phyloP scores from a whole-genome alignment of 2,888 invertebrate genomes.

The Magallana nippona region DNA sequence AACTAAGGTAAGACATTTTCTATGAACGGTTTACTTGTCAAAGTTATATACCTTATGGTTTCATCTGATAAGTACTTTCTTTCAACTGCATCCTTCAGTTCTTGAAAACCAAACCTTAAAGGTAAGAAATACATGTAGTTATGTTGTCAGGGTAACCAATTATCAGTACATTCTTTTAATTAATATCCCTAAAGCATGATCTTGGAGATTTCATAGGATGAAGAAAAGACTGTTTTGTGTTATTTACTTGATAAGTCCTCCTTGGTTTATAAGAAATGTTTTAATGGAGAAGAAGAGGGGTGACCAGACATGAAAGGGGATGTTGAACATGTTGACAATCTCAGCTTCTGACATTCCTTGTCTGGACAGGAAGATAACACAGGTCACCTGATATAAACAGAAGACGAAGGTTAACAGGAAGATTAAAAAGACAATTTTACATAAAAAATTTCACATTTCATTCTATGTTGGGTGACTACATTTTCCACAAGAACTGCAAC shows the following conservation, averaged over 20 bases:
- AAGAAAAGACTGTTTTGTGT: too few species aligned
- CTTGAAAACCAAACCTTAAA: conserved; percentile 69
- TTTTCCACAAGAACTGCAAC: background rate
- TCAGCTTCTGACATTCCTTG: conserved; percentile 73
- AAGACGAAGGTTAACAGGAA: background rate
- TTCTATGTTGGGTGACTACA: too few species aligned
- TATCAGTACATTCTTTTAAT: too few species aligned
- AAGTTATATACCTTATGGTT: conserved; percentile 57
- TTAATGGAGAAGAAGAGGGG: conserved; percentile 75
- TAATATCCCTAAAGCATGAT: too few species aligned
- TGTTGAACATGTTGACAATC: conserved; percentile 62
- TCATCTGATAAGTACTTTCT: conserved; percentile 59
- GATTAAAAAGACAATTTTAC: too few species aligned
- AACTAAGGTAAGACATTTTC: too few species aligned
- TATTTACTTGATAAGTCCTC: conserved; percentile 63
- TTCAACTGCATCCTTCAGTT: conserved; percentile 64
- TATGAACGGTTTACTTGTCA: too few species aligned
- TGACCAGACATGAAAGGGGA: conserved; percentile 71
- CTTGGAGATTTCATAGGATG: too few species aligned
- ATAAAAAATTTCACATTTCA: too few species aligned
- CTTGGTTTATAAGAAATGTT: conserved; percentile 65
- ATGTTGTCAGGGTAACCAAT: too few species aligned
- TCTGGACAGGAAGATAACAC: conserved; percentile 60
- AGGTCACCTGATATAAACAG: conserved; percentile 4
- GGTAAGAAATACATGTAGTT: background rate